Conservation (phyloP, 2,113 vertebrate genomes). For the Panthera leo region DNA sequence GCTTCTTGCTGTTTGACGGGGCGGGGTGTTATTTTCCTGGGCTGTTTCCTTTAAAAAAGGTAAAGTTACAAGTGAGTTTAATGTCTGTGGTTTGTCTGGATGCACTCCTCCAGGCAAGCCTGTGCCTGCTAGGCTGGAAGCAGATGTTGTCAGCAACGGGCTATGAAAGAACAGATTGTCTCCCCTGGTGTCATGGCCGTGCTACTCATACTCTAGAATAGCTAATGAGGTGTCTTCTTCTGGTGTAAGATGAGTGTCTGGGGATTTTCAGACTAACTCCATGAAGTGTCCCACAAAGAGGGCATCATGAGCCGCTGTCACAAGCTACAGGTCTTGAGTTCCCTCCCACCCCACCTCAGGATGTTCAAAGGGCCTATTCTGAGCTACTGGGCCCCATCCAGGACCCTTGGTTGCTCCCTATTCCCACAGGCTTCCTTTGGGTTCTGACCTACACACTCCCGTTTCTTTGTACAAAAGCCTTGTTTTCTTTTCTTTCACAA, state of each 20-base stretch:
- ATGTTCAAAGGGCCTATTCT: too few species aligned
- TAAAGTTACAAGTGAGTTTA: background rate
- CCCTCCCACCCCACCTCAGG: background rate
- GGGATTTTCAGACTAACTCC: background rate
- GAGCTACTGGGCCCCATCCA: background rate
- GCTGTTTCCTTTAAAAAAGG: background rate
- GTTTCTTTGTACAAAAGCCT: background rate
- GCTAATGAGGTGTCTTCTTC: background rate
- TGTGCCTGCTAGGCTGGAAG: background rate
- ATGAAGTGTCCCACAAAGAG: background rate
- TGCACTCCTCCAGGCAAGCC: background rate
- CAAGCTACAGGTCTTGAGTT: background rate
- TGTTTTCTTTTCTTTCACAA: conserved; percentile 15
- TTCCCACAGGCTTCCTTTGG: background rate
- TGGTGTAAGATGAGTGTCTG: background rate
- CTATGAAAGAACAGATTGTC: background rate
- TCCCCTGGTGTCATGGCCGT: background rate
- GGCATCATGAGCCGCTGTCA: too few species aligned
- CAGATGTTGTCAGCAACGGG: background rate
- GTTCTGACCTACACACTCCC: background rate
- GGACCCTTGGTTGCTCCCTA: background rate
- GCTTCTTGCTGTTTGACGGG: background rate
- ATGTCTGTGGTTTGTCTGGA: background rate
- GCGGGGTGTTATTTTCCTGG: too few species aligned
- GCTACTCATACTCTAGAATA: background rate